A percentile compares a stretch with the other conserved stretches of the same genome.
Evolutionary conservation across 1,140 invertebrate genomes (phyloP).

Genomic region (Eurosta solidaginis): DNA sequence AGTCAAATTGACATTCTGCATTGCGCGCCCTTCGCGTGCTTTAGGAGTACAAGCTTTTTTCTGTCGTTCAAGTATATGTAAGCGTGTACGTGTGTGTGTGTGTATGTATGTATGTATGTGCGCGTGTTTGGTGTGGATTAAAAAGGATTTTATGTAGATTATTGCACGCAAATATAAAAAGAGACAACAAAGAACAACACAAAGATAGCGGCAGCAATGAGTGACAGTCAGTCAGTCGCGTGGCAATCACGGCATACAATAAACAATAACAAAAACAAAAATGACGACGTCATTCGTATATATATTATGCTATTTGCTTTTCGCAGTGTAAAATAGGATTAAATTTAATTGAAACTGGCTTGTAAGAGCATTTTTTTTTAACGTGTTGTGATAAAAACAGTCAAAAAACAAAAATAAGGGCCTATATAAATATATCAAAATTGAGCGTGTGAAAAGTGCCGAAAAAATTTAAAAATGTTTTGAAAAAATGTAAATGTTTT

Average conservation of each 20-base stretch:
- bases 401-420: background rate
- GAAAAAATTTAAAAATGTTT: too few species aligned
- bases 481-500: too few species aligned
- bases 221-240: background rate
- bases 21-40: too few species aligned
- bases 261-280: background rate
- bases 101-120: background rate
- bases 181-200: background rate
- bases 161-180: background rate
- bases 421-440: background rate
- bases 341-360: conserved; percentile 16
- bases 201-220: conserved; percentile 30
- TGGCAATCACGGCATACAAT: background rate
- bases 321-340: background rate
- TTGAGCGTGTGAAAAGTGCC: too few species aligned
- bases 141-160: conserved; percentile 29
- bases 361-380: background rate
- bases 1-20: too few species aligned
- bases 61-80: background rate
- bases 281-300: background rate
- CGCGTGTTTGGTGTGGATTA: background rate
- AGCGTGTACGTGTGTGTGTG: background rate
- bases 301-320: background rate
- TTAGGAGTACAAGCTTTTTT: too few species aligned
- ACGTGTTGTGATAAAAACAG: background rate